A percentile compares a stretch with the other conserved stretches of the same genome.
These are phyloP conservation scores for Aphyosemion australe DNA, from an alignment of 2,113 vertebrate species.

Conservation along the genomic window DNA sequence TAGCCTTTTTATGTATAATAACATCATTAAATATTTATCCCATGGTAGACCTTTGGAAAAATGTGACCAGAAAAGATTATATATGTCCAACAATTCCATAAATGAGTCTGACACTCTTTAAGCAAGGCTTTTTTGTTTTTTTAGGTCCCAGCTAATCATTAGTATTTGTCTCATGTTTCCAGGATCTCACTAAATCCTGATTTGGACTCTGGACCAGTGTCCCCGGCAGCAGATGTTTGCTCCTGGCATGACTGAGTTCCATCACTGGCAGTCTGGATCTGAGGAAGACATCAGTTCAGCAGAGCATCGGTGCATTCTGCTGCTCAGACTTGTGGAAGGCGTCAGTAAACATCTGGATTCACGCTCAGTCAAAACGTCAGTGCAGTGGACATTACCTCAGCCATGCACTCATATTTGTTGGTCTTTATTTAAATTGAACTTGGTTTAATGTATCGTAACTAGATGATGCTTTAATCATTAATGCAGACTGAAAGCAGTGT, in stretches of 20 bases:
- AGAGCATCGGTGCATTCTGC: constrained; percentile 23
- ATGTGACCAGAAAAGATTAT: constrained; percentile 5
- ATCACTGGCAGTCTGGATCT: constrained; percentile 34
- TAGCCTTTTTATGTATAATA: constrained; percentile 14
- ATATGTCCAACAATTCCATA: constrained; percentile 10
- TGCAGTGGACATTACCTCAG: constrained; percentile 14
- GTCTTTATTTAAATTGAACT: constrained; percentile 35
- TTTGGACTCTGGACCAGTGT: constrained; percentile 50
- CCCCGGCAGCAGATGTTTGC: constrained; percentile 59
- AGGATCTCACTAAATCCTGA: constrained; percentile 58
- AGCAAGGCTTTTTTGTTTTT: constrained; percentile 26
- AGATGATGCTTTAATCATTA: too few relatives aligned
- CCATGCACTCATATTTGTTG: constrained; percentile 35
- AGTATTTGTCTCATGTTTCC: constrained; percentile 67
- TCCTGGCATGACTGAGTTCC: constrained; percentile 57
- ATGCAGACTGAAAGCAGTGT: background rate
- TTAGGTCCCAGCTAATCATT: constrained; percentile 54
- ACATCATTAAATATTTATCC: background rate
- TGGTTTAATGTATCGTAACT: constrained; percentile 1
- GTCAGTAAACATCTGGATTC: constrained; percentile 44
- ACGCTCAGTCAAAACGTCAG: constrained; percentile 25
- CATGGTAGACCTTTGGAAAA: constrained; percentile 3
- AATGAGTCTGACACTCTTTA: constrained; percentile 17
- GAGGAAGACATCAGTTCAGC: constrained; percentile 43
- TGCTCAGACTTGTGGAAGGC: constrained; percentile 45